phyloP scores from a whole-genome alignment of 2,113 vertebrate species.

The Pongo abelii region DNA sequence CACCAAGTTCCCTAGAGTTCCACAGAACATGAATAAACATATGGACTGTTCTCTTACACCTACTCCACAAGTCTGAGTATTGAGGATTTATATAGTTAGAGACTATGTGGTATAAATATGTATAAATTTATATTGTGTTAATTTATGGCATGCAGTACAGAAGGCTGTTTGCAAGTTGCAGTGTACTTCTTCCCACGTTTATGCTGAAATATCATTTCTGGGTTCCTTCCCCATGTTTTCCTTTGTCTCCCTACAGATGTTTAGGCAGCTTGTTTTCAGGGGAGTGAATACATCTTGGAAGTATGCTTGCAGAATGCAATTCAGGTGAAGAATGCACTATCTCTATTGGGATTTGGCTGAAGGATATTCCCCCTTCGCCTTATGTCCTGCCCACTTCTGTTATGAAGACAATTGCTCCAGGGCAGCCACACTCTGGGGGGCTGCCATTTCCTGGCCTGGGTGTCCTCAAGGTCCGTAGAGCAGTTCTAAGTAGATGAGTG shows the following conservation, averaged over 20 bases:
- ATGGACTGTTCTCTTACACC: constrained; percentile 87
- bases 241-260: constrained; percentile 86
- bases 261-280: constrained; percentile 82
- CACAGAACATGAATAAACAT: constrained; percentile 84
- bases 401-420: neutral
- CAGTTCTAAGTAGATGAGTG: neutral
- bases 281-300: constrained; percentile 67
- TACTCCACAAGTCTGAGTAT: constrained; percentile 86
- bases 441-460: neutral
- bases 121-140: constrained; percentile 90
- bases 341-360: constrained; percentile 35
- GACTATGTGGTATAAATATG: constrained; percentile 88
- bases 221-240: constrained; percentile 83
- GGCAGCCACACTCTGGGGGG: too few species aligned
- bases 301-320: constrained; percentile 70
- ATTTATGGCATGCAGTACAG: constrained; percentile 89
- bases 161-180: constrained; percentile 86
- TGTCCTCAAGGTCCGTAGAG: neutral
- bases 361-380: neutral
- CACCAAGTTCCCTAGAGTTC: constrained; percentile 84
- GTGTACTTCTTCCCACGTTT: constrained; percentile 86
- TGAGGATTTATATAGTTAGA: constrained; percentile 88
- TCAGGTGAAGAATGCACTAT: constrained; percentile 73
- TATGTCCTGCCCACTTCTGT: neutral
- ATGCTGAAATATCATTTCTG: constrained; percentile 87